Conservation (phyloP, 2,888 invertebrate species). For the Tetragnatha montana region DNA sequence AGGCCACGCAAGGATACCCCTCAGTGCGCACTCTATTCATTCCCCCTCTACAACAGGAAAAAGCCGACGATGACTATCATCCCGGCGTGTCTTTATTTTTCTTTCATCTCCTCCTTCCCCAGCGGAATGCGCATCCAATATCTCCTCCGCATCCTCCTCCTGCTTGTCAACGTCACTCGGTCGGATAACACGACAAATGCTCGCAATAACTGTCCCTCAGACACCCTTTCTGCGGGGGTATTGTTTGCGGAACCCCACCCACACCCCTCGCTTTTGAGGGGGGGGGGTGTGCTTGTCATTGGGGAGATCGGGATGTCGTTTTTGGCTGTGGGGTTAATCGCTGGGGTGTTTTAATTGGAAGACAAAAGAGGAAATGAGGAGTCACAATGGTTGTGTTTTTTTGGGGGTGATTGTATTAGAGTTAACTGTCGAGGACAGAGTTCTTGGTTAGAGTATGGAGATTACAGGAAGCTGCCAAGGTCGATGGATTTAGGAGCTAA, state of each 20-base stretch:
- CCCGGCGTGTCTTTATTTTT: slow-evolving; percentile 41
- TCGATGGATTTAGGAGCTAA: no score
- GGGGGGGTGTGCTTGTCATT: no score
- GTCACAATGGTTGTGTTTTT: no score
- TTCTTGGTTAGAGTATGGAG: no score
- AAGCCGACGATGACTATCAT: slow-evolving; percentile 59
- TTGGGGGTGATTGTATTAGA: no score
- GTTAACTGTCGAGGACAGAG: no score
- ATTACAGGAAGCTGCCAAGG: no score
- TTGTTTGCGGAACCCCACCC: slow-evolving; percentile 37
- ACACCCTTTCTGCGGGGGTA: slow-evolving; percentile 46
- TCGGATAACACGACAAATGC: slow-evolving; percentile 65
- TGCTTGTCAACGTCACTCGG: slow-evolving; percentile 66
- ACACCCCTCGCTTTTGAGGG: neutral
- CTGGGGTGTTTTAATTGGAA: no score
- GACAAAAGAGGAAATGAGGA: no score
- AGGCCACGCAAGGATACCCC: no score
- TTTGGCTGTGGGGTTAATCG: neutral
- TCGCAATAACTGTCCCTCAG: slow-evolving; percentile 64
- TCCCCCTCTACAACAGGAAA: neutral
- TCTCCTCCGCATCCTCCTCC: slow-evolving; percentile 29
- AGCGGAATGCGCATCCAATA: slow-evolving; percentile 64
- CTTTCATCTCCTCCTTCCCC: slow-evolving; percentile 7
- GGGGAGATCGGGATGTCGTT: neutral
- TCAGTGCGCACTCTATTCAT: neutral